Evolutionary conservation across 2,888 invertebrate genomes (phyloP), one percentile per base, ranked within the genome.

Genomic region (Anodontia alba): DNA sequence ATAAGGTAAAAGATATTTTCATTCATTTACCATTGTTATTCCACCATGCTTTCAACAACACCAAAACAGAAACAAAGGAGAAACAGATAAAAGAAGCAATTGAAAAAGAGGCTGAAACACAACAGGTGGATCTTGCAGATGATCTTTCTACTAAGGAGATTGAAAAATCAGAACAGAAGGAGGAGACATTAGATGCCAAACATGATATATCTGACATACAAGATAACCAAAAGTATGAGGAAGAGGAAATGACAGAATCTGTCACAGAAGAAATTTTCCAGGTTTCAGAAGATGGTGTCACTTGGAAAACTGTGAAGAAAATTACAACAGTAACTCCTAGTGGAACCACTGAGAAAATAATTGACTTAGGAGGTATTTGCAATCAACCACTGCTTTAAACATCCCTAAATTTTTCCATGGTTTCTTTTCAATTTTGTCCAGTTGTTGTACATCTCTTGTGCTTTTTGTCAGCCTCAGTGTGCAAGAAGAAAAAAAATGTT

Each of bases 251-350:
- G 31, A 75, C 73, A 31, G 80, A 87, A 66, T 80, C 83, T 29
- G 90, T 90, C 57, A 89, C 90, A 76, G 90, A 91, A 77, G 92
- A 92, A 80, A 91, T 90, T 15, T 91, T 88, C 79, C 88, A 90
- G 71, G 90, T 90, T 5, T 90, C 90, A 20, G 90, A 90, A 49
- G 92, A 92, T 83, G 92, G 91, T 20, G 69, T 88, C 36, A 89
- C 87, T 17, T 91, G 91, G 91, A 90, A 91, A 88, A 91, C 91
- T 51, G 87, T 91, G 66, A 89, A 89, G 80, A 92, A 92, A 88
- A 90, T 90, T 8, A 92, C 91, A 42, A 91, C 87, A 26, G 91
- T 92, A 71, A 90, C 90, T n/a, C 83, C 91, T 36, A 74, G 86
- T 23, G 91, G 91, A 69, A 91, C 89, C 31, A 88, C 88, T 29